Percentiles rank a stretch among this genome's conserved stretches.
These are phyloP conservation scores for Archocentrus centrarchus DNA, from an alignment of 2,113 vertebrate species.

Conservation along the genomic window DNA sequence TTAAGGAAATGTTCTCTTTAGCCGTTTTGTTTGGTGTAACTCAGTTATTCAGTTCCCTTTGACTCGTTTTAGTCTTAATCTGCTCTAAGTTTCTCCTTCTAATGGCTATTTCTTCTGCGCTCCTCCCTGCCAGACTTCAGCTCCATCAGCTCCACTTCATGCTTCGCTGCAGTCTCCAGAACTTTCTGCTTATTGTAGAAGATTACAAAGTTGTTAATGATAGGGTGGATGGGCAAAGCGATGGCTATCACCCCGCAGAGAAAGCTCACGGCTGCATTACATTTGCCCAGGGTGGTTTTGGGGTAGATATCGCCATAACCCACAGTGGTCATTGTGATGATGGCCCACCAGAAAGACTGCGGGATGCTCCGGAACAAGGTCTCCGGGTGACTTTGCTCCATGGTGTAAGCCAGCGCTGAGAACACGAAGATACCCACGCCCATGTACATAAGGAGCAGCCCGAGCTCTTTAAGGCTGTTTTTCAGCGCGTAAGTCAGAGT, in stretches of 20 bases:
- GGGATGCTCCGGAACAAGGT: conserved; percentile 98
- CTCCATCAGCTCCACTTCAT: conserved; percentile 95
- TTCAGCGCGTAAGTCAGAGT: conserved; percentile 95
- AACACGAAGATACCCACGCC: conserved; percentile 97
- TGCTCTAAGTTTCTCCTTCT: conserved; percentile 18
- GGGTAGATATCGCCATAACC: conserved; percentile 98
- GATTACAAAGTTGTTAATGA: conserved; percentile 97
- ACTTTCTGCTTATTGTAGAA: conserved; percentile 97
- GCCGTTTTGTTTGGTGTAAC: neutral
- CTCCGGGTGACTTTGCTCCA: conserved; percentile 96
- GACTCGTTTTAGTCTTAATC: neutral
- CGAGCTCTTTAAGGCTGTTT: conserved; percentile 94
- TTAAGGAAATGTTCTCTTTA: rapidly evolving
- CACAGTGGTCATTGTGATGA: conserved; percentile 99
- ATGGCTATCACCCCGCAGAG: conserved; percentile 97
- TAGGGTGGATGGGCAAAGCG: conserved; percentile 95
- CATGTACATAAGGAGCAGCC: conserved; percentile 96
- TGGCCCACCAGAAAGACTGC: conserved; percentile 99
- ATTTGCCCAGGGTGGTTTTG: conserved; percentile 95
- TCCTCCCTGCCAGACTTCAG: conserved; percentile 83
- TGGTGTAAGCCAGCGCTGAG: conserved; percentile 94
- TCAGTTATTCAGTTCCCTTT: neutral
- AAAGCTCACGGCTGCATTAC: conserved; percentile 97
- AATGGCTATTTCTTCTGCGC: conserved; percentile 42
- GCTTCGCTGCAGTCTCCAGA: conserved; percentile 94